Evolutionary conservation across 2,888 invertebrate species (phyloP).

Genomic region (Brassicogethes aeneus): DNA sequence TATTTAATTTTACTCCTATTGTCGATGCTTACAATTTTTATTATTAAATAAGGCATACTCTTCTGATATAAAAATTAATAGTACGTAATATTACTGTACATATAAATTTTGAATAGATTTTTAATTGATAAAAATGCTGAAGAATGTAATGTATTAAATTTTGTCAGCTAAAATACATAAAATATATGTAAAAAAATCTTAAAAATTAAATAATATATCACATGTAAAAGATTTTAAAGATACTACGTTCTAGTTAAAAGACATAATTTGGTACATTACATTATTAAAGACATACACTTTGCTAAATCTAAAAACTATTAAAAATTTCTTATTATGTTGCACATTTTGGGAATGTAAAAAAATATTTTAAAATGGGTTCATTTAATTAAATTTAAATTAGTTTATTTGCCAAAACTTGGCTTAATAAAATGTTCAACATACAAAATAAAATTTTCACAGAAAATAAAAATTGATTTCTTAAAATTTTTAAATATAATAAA

Average conservation of each 20-base stretch:
- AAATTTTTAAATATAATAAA: too few species aligned
- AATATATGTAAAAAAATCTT: background rate
- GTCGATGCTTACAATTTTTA: slow-evolving; percentile 20
- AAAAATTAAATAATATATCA: background rate
- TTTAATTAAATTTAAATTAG: too few species aligned
- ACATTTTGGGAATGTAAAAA: background rate
- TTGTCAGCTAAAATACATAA: background rate
- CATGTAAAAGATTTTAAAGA: background rate
- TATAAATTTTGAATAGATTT: background rate
- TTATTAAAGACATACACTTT: background rate
- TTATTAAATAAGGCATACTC: slow-evolving; percentile 2
- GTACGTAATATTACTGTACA: background rate
- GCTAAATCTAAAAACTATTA: background rate
- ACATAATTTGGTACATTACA: background rate
- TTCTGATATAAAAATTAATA: background rate
- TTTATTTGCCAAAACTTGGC: too few species aligned
- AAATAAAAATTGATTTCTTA: too few species aligned
- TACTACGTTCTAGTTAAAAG: background rate
- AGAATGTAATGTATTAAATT: background rate
- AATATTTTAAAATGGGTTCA: too few species aligned
- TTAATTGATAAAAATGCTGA: background rate
- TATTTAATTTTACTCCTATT: slow-evolving; percentile 20
- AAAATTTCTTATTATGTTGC: background rate
- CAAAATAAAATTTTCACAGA: too few species aligned
- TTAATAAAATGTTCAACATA: too few species aligned